Conservation (phyloP, 2,113 vertebrate species). For the Paratilapia polleni region DNA sequence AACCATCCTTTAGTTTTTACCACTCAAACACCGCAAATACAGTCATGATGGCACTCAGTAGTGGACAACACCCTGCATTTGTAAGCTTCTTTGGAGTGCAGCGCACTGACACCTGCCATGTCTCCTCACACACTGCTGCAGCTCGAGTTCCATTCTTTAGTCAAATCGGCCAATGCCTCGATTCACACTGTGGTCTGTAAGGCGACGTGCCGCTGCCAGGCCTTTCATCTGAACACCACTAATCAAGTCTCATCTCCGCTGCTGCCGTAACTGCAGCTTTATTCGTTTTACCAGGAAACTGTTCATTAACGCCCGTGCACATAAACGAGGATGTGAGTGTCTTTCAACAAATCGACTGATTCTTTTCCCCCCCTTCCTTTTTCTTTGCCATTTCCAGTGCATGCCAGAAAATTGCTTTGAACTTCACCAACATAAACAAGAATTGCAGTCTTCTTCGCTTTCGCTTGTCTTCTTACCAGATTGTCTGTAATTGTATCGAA, state of each 20-base stretch:
- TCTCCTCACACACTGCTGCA: slow-evolving; percentile 41
- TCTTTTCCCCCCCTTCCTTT: neutral
- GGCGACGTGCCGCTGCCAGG: slow-evolving; percentile 16
- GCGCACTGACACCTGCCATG: slow-evolving; percentile 42
- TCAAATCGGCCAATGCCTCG: slow-evolving; percentile 23
- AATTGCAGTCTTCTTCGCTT: slow-evolving; percentile 58
- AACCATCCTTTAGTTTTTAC: slow-evolving; percentile 50
- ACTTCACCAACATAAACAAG: slow-evolving; percentile 54
- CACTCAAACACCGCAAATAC: neutral
- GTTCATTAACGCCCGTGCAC: slow-evolving; percentile 47
- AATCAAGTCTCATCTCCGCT: slow-evolving; percentile 49
- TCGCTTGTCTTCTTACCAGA: slow-evolving; percentile 74
- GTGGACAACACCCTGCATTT: slow-evolving; percentile 32
- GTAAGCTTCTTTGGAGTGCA: slow-evolving; percentile 29
- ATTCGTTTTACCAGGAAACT: slow-evolving; percentile 46
- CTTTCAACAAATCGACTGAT: slow-evolving; percentile 64
- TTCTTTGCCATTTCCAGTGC: slow-evolving; percentile 70
- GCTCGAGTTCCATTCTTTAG: slow-evolving; percentile 28
- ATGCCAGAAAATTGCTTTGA: slow-evolving; percentile 76
- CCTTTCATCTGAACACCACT: slow-evolving; percentile 45
- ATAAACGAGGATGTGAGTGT: slow-evolving; percentile 64
- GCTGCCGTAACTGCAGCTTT: slow-evolving; percentile 36
- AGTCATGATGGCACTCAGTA: slow-evolving; percentile 18
- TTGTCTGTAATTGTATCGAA: slow-evolving; percentile 72
- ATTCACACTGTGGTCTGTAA: slow-evolving; percentile 36